phyloP scores from a whole-genome alignment of 2,888 invertebrate species.

The Ennomos erosarius region DNA sequence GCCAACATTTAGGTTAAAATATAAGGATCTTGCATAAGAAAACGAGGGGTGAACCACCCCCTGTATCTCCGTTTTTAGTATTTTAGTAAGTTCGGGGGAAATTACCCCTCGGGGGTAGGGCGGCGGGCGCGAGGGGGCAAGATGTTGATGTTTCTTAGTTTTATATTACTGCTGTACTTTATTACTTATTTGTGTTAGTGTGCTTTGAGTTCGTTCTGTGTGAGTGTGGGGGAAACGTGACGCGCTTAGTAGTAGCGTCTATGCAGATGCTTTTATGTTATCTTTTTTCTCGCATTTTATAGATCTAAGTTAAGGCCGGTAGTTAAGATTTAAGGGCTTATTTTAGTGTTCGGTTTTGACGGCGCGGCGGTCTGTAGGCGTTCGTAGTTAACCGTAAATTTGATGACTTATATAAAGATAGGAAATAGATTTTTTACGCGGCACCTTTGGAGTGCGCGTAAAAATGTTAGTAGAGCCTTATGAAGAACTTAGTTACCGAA shows the following conservation, averaged over 20 bases:
- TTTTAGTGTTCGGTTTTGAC: slow-evolving; percentile 43
- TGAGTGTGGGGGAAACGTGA: slow-evolving; percentile 57
- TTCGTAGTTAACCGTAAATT: slow-evolving; percentile 43
- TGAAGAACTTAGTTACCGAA: slow-evolving; percentile 10
- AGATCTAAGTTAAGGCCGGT: slow-evolving; percentile 45
- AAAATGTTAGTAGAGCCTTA: slow-evolving; percentile 15
- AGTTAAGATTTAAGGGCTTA: slow-evolving; percentile 45
- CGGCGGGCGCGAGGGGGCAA: slow-evolving; percentile 60
- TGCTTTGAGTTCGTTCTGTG: slow-evolving; percentile 57
- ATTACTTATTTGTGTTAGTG: slow-evolving; percentile 83
- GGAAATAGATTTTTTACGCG: slow-evolving; percentile 44
- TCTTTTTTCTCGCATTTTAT: slow-evolving; percentile 46
- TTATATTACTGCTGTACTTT: slow-evolving; percentile 84
- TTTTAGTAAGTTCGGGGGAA: slow-evolving; percentile 85
- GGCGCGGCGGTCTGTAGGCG: slow-evolving; percentile 35
- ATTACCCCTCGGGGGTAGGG: slow-evolving; percentile 68
- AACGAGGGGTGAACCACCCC: slow-evolving; percentile 69
- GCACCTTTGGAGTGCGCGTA: slow-evolving; percentile 29
- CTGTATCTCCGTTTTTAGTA: slow-evolving; percentile 85
- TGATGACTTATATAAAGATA: slow-evolving; percentile 45
- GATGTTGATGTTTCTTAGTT: slow-evolving; percentile 86
- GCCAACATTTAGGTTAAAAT: slow-evolving; percentile 82
- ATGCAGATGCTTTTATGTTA: slow-evolving; percentile 71
- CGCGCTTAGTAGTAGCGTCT: slow-evolving; percentile 54
- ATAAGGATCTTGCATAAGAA: slow-evolving; percentile 86